Conservation (phyloP, 2,888 invertebrate species). For the Periphyllus acericola region DNA sequence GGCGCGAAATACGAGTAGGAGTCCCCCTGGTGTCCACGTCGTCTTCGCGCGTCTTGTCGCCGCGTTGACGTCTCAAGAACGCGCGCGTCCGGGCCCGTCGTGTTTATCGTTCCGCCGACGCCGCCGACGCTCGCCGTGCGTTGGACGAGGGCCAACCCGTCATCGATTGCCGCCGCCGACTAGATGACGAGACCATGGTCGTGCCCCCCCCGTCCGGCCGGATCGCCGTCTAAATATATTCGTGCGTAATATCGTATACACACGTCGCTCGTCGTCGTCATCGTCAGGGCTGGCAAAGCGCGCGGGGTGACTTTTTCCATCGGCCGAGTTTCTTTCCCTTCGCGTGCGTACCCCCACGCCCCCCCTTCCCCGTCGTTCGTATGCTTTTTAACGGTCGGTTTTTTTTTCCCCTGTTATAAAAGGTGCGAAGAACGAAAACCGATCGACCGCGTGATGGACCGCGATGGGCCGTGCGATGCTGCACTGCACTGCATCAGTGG, state of each 20-base stretch:
- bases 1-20: neutral
- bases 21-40: neutral
- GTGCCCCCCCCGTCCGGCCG: neutral
- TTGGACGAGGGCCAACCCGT: slow-evolving; percentile 32
- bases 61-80: slow-evolving; percentile 3
- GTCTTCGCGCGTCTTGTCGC: neutral
- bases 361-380: too few species aligned
- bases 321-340: neutral
- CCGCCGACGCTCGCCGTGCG: neutral
- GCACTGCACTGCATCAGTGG: neutral
- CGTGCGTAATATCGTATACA: neutral
- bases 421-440: slow-evolving; percentile 45
- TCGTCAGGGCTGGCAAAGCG: neutral
- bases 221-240: slow-evolving; percentile 38
- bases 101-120: slow-evolving; percentile 46
- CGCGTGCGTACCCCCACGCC: too few species aligned
- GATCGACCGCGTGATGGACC: neutral
- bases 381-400: neutral
- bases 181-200: neutral
- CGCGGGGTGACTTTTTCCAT: neutral
- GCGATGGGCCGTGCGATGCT: neutral
- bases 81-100: neutral
- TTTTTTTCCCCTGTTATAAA: neutral
- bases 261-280: neutral
- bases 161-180: slow-evolving; percentile 33